phyloP scores from a whole-genome alignment of 35 echinoderm and acorn worm species.

The Chiridota heheva region DNA sequence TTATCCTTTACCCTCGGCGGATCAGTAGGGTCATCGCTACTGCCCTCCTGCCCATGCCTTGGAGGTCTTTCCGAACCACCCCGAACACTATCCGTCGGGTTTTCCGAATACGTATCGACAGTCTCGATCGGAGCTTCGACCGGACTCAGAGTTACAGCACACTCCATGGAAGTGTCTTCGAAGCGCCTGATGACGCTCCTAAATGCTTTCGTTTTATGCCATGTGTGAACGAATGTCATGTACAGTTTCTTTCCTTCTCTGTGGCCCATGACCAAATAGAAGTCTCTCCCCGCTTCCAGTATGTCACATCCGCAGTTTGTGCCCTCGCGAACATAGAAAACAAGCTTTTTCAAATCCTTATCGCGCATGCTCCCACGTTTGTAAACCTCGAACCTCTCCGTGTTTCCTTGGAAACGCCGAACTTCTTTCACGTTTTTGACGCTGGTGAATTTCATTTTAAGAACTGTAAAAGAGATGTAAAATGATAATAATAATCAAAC shows the following conservation, averaged over 20 bases:
- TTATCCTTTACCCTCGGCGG: not conserved
- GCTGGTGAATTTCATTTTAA: constrained; percentile 69
- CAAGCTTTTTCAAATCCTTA: constrained; percentile 72
- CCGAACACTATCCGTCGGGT: constrained; percentile 10
- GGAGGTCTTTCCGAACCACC: not conserved
- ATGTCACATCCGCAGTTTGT: constrained; percentile 86
- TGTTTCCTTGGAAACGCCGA: constrained; percentile 64
- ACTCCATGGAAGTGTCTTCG: constrained; percentile 23
- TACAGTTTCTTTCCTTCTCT: constrained; percentile 77
- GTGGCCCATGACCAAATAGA: constrained; percentile 77
- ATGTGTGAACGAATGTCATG: constrained; percentile 86
- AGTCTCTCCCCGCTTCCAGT: constrained; percentile 57
- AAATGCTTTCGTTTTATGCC: constrained; percentile 65
- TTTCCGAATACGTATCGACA: constrained; percentile 32
- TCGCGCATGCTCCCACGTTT: constrained; percentile 68
- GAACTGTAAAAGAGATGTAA: constrained; percentile 48
- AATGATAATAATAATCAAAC: not conserved
- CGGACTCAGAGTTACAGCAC: not conserved
- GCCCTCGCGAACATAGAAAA: constrained; percentile 78
- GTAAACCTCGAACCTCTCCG: constrained; percentile 45
- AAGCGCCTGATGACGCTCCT: constrained; percentile 60
- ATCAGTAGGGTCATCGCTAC: not conserved
- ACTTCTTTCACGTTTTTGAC: constrained; percentile 61
- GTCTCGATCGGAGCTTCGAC: not conserved
- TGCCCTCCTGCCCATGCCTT: not conserved